Base-by-base conservation (phyloP, 2,797 vertebrate species). In the Coilia nasus region DNA sequence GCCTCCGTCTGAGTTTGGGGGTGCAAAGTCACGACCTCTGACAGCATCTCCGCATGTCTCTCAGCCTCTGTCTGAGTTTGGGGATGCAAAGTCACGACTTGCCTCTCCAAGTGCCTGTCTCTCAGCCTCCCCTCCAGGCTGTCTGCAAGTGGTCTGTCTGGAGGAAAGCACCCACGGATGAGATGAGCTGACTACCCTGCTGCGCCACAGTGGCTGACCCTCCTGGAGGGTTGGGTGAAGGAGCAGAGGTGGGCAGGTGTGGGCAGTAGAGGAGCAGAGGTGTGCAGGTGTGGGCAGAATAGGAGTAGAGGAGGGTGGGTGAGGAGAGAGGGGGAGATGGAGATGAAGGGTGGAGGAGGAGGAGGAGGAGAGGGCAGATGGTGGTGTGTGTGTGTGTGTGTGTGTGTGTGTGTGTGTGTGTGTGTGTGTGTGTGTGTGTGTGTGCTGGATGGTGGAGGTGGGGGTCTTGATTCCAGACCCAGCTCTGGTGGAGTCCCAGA, bases 391-490 rank as follows among this genome's bases (percentile, higher is more conserved):
- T 4, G 46, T 84, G 82, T 78, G 23, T 81, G 82, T 28, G 23
- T 57, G 50, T 60, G 21, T 60, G 59, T 4, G 56, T 59, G 14
- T 59, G 3, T 15, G 15, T 15, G 3, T 59, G 56, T 59, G 56
- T 59, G 59, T 60, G 59, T 60, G 59, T 60, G 59, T 60, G 59
- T 60, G 59, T 60, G 57, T 86, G 83, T 60, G 83, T 86, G 35
- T 85, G 84, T 17, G 0, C 75, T 81, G 84, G 75, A n/a, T 83
- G 83, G 81, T 88, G 86, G 64, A 88, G 89, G 87, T 84, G 85
- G 82, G 64, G 81, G 71, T 78, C 88, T 88, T 88, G 91, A 91
- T 88, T 89, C 87, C 87, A 89, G 89, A 89, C 91, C 83, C 19
- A 59, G 86, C 90, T 91, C 90, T 90, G 71, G 87, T 44, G 3